These are phyloP conservation scores for Tinea pellionella DNA, from an alignment of 2,888 invertebrate genomes.

Conservation along the genomic window DNA sequence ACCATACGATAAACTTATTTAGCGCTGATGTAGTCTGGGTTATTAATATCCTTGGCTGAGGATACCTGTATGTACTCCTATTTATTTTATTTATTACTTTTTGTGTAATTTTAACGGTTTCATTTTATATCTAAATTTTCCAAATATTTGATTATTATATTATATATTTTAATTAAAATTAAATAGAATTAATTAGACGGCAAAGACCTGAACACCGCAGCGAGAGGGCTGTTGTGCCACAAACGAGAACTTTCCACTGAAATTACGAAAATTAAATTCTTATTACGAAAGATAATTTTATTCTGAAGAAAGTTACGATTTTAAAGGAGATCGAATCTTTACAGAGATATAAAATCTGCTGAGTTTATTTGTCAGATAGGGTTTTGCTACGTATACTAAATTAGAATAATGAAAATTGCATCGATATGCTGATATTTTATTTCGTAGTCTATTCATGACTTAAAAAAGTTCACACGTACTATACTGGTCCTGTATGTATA, in stretches of 20 bases:
- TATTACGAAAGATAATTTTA: slow-evolving; percentile 22
- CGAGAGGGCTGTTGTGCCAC: slow-evolving; percentile 25
- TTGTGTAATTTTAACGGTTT: too few relatives aligned
- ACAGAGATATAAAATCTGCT: not conserved
- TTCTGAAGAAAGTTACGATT: slow-evolving; percentile 7
- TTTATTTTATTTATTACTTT: too few relatives aligned
- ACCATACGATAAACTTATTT: too few relatives aligned
- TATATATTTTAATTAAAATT: slow-evolving; percentile 37
- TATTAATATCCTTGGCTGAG: too few relatives aligned
- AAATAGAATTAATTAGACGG: slow-evolving; percentile 32
- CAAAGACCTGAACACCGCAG: slow-evolving; percentile 17
- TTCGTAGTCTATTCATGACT: too few relatives aligned
- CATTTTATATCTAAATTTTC: too few relatives aligned
- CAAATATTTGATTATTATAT: not conserved
- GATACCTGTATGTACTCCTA: too few relatives aligned
- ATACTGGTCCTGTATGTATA: too few relatives aligned
- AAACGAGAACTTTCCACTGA: slow-evolving; percentile 22
- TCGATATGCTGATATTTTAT: too few relatives aligned
- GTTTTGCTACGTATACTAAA: not conserved
- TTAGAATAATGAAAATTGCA: not conserved
- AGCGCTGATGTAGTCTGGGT: too few relatives aligned
- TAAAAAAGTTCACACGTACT: too few relatives aligned
- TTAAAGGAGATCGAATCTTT: not conserved
- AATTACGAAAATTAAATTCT: slow-evolving; percentile 29
- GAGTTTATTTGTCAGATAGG: not conserved